These are phyloP conservation scores for Lycocerus yunnanus DNA, from an alignment of 2,888 invertebrate species.

Conservation along the genomic window DNA sequence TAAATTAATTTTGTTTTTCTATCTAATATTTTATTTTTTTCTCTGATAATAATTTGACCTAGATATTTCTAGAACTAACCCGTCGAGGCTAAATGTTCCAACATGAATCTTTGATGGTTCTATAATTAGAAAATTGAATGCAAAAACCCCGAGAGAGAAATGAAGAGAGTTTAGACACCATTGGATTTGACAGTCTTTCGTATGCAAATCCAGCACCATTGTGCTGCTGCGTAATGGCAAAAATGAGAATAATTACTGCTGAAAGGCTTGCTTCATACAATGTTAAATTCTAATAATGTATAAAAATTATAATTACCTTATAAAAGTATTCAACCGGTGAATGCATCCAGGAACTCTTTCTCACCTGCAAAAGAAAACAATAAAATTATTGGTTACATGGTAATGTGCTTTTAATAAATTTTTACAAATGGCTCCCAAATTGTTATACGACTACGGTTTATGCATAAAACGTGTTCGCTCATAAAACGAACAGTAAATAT, in stretches of 20 bases:
- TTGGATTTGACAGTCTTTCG: neutral
- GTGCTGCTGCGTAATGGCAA: neutral
- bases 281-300: neutral
- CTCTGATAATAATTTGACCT: too few species aligned
- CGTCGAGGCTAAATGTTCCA: too few species aligned
- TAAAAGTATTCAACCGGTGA: neutral
- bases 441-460: neutral
- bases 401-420: neutral
- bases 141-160: neutral
- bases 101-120: too few species aligned
- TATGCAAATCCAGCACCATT: neutral
- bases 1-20: too few species aligned
- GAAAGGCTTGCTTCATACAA: neutral
- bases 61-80: too few species aligned
- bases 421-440: neutral
- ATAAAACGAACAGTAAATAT: neutral
- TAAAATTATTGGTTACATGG: neutral
- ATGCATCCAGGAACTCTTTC: constrained; percentile 4
- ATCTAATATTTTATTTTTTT: too few species aligned
- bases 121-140: neutral
- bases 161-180: neutral
- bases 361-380: neutral
- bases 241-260: neutral
- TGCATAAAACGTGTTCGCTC: neutral
- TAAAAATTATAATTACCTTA: neutral